Evolutionary conservation across 1,140 invertebrate genomes (phyloP), one percentile per base, ranked within the genome.

Genomic region (Agrypnia vestita): DNA sequence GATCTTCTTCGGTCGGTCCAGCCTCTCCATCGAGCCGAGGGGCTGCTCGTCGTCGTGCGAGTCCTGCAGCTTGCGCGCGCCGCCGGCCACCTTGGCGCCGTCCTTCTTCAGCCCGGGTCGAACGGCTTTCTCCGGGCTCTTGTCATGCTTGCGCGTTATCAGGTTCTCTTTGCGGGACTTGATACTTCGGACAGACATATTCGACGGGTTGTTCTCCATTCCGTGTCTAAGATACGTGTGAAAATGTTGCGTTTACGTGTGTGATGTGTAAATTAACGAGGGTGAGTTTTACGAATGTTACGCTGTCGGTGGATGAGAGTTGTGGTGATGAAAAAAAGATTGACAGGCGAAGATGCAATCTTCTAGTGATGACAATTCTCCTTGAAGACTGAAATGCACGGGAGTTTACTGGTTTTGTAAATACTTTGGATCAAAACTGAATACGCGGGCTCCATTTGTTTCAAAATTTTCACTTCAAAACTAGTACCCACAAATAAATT

Each of bases 141-240:
- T 89, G 83, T 90, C 89, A 83, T 89, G 87, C 78, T 90, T 90
- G 76, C 89, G 85, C n/a, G 89, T 78, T 43, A 82, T 72, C 17
- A 82, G 72, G 46, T 81, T 82, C 11, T 84, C 82, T 64, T 84
- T 84, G 1, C 82, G 74, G n/a, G 78, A 56, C 83, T 89, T 89
- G 7, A 61, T 59, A 84, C 84, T 88, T 74, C 89, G 84, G 82
- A 88, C 83, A 61, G 86, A 86, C 82, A 87, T 84, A 77, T 89
- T 89, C 19, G 87, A 89, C 81, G 87, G 84, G 85, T 88, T 87
- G 86, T 88, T 89, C 85, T 90, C 89, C 89, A 90, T 90, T 80
- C 80, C 87, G 82, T 51, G 49, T 51, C 8, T 4, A 1, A 13
- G 49, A 13, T 1, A 51, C 11, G 49, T 51, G 49, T 51, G 49